A percentile compares a stretch with the other conserved stretches of the same genome.
Conservation (phyloP, 2,113 vertebrate genomes). For the Gadus chalcogrammus region DNA sequence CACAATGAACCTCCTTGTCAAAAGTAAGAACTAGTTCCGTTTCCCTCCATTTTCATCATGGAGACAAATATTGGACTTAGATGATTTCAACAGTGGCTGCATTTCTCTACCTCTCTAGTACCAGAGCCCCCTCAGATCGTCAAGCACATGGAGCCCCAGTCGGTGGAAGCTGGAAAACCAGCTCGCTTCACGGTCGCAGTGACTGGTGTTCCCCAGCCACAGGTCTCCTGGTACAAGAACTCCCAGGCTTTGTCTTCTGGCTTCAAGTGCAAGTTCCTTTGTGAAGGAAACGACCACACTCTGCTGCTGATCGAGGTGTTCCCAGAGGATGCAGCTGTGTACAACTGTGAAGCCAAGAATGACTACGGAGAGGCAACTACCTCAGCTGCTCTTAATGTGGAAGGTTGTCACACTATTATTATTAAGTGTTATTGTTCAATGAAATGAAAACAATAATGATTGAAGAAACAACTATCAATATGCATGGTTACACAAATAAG, state of each 20-base stretch:
- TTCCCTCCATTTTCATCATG: background rate
- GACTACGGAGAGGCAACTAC: conserved; percentile 82
- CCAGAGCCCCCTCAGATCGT: conserved; percentile 84
- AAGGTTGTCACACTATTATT: conserved; percentile 70
- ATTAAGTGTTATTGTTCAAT: background rate
- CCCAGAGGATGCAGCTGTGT: conserved; percentile 84
- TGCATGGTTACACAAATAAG: background rate
- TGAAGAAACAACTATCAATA: background rate
- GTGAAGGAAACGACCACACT: conserved; percentile 85
- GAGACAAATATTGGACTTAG: background rate
- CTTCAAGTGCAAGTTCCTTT: conserved; percentile 88
- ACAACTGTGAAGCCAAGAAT: conserved; percentile 87
- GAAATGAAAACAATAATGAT: background rate
- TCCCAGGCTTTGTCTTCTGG: conserved; percentile 81
- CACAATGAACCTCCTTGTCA: conserved; percentile 82
- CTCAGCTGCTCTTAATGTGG: conserved; percentile 83
- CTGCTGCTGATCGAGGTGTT: conserved; percentile 87
- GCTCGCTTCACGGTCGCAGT: conserved; percentile 83
- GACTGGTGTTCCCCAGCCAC: conserved; percentile 83
- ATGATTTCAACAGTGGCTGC: background rate
- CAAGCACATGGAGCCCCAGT: conserved; percentile 76
- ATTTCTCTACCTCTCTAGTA: conserved; percentile 64
- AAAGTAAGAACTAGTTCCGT: conserved; percentile 68
- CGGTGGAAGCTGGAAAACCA: conserved; percentile 79
- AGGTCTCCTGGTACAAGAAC: conserved; percentile 89